A percentile compares a stretch with the other conserved stretches of the same genome.
Evolutionary conservation across 2,113 vertebrate species (phyloP).

Genomic region (Cacatua alba): DNA sequence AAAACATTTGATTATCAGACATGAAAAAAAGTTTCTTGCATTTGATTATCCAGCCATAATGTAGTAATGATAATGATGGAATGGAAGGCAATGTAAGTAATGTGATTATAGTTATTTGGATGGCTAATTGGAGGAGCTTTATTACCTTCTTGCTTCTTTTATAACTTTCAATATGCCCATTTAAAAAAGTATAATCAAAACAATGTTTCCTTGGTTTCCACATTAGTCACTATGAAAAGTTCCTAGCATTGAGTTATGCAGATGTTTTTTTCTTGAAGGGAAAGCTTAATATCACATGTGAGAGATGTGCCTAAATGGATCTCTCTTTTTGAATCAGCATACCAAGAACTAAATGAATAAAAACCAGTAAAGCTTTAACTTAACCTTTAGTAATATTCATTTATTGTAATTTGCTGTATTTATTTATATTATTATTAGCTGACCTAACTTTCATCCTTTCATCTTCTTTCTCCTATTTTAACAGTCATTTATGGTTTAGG

Average conservation of each 20-base stretch:
- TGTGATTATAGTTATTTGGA: constrained; percentile 22
- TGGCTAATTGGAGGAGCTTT: constrained; percentile 11
- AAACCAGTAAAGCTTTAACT: neutral
- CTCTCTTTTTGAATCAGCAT: neutral
- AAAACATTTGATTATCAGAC: constrained; percentile 44
- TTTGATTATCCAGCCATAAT: constrained; percentile 54
- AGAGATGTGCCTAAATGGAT: neutral
- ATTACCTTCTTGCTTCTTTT: neutral
- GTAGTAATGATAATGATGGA: constrained; percentile 57
- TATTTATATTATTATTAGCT: neutral
- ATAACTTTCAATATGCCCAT: constrained; percentile 24
- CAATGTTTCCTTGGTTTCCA: constrained; percentile 13
- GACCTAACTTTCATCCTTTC: neutral
- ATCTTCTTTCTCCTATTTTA: neutral
- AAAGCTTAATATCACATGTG: neutral
- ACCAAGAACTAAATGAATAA: neutral
- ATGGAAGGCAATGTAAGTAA: constrained; percentile 66
- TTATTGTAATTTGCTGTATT: neutral
- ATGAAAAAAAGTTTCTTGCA: constrained; percentile 53
- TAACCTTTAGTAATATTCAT: neutral
- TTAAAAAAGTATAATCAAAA: constrained; percentile 50
- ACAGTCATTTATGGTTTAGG: neutral
- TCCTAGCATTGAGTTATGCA: neutral
- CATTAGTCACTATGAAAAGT: constrained; percentile 8
- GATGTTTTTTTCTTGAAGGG: neutral